Base-by-base conservation (phyloP, 2,888 invertebrate species). In the Microplitis manilae region DNA sequence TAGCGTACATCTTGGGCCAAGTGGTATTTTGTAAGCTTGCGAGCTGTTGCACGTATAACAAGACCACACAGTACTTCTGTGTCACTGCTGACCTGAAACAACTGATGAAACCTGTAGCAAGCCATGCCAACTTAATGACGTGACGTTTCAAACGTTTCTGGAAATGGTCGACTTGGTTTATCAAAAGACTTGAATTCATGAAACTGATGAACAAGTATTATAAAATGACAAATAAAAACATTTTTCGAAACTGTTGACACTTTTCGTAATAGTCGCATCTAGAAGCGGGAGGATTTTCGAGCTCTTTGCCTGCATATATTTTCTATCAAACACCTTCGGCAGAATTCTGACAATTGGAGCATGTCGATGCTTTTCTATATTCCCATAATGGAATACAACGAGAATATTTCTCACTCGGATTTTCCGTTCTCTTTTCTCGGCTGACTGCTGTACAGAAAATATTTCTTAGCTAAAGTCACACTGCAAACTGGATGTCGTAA, bases 111-210 rank as follows among this genome's bases (percentile, higher is more conserved):
- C 30, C 68, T 61, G 68, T 41, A 72, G 75, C 72, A 75, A 77
- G 77, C 76, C 79, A 71, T 79, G 73, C 75, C 79, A 75, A 77
- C 74, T 79, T 74, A 73, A 68, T 75, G 68, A 68, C 74, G 71
- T 72, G 59, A 30, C 30, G 30, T 30, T 30, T 30, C 30, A 68
- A 40, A 30, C 30, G 30, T 2, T 30, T 30, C 30, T 30, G 30
- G 30, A 30, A 30, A 30, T 30, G 30, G 30, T 30, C 30, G 30
- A 30, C 30, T 30, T 30, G 30, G 30, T 30, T 30, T 30, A 30
- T 30, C 30, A 2, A 30, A 30, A 30, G 30, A 30, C 30, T 30
- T 30, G 2, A 2, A 30, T 4, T 30, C 30, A 30, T 4, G 2
- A 30, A 30, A 30, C 30, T 30, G 4, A 30, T 30, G 30, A 30